Base-by-base conservation (phyloP, 2,797 vertebrate species). In the Onychomys arenicola region DNA sequence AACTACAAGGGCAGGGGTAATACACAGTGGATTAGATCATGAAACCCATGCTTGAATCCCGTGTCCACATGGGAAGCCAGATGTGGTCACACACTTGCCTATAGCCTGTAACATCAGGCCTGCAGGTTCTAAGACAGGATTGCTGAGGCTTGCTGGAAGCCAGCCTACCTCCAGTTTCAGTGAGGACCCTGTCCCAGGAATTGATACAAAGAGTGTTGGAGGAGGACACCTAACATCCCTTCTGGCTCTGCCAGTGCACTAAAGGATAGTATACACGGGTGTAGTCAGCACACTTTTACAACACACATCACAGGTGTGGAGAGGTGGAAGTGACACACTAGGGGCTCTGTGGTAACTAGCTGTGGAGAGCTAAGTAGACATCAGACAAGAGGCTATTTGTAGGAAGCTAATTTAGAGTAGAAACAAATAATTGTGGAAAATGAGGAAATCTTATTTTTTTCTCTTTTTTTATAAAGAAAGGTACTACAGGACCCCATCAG, bases 341-440 rank as follows among this genome's bases (percentile, higher is more conserved):
- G 4, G 43, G 19, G 3, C 19, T 76, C 13, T 90, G 52, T 81
- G 73, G 83, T 29, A 63, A 71, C 37, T 29, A 67, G 61, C 27
- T 92, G 13, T 37, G 32, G 29, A 88, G 69, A 84, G 17, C 65
- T 94, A 71, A 94, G 76, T 59, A 89, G 21, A 67, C 52, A 57
- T 88, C 90, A 89, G 94, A 89, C n/a, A 52, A 92, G 63, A 81
- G 65, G 25, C 89, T 96, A 88, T 95, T 96, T 97, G 6, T 67
- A 97, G 89, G 73, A 94, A 91, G 86, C 63, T 95, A 87, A 61
- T 82, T 29, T 94, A 89, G 86, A 96, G 90, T 69, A 73, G 23
- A n/a, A 95, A 94, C 95, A 94, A 94, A 96, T 89, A 92, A 91
- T 83, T 97, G 71, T 65, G 89, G 95, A 94, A 95, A 92, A 92